These are phyloP conservation scores for Hesperophylax magnus DNA, from an alignment of 1,140 invertebrate species.

Conservation along the genomic window DNA sequence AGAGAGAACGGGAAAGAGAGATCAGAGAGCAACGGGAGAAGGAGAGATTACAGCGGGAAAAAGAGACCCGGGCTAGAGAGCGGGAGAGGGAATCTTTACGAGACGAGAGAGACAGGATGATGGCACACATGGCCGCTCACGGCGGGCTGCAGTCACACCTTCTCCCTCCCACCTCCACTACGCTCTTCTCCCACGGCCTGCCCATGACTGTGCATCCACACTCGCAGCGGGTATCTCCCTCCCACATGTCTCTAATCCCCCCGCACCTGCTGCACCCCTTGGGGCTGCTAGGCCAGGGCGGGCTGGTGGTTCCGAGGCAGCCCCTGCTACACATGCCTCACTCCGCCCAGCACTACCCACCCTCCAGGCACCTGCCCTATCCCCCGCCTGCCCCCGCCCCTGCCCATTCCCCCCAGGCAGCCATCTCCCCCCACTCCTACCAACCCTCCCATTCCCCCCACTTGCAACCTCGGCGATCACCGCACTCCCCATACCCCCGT, in stretches of 20 bases:
- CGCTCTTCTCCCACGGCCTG: slow-evolving; percentile 49
- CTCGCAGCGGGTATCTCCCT: slow-evolving; percentile 59
- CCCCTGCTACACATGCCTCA: slow-evolving; percentile 38
- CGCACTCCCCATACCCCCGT: slow-evolving; percentile 50
- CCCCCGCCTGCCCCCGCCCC: slow-evolving; percentile 45
- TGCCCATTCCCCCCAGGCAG: slow-evolving; percentile 50
- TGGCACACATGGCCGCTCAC: slow-evolving; percentile 32
- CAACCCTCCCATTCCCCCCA: slow-evolving; percentile 52
- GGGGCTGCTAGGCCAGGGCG: slow-evolving; percentile 61
- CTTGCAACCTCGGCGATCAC: slow-evolving; percentile 47
- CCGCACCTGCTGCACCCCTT: slow-evolving; percentile 61
- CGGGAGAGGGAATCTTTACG: slow-evolving; percentile 57
- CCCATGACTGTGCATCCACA: slow-evolving; percentile 57
- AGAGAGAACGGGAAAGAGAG: slow-evolving; percentile 61
- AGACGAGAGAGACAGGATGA: slow-evolving; percentile 60
- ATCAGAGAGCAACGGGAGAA: slow-evolving; percentile 64
- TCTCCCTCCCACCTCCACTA: slow-evolving; percentile 50
- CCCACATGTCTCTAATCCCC: slow-evolving; percentile 59
- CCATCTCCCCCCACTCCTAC: slow-evolving; percentile 51
- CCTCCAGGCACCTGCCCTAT: slow-evolving; percentile 46
- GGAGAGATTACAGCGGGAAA: slow-evolving; percentile 60
- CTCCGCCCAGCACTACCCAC: slow-evolving; percentile 39
- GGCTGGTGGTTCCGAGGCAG: slow-evolving; percentile 54
- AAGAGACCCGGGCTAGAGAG: slow-evolving; percentile 58
- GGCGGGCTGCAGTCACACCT: slow-evolving; percentile 47